These are phyloP conservation scores for Agonum fuliginosum DNA, from an alignment of 2,888 invertebrate genomes.

Conservation along the genomic window DNA sequence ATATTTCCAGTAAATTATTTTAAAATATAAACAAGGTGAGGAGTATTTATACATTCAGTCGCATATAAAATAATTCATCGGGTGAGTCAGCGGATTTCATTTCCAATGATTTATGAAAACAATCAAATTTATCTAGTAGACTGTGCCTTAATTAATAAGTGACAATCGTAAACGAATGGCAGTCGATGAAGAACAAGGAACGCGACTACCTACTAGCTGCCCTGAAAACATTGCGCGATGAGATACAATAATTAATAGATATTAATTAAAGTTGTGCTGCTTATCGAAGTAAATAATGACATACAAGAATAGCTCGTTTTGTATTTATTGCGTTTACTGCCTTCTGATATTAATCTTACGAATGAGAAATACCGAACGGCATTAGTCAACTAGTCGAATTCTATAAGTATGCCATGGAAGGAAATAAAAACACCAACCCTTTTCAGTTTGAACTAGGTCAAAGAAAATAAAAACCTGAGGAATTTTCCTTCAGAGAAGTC, in stretches of 20 bases:
- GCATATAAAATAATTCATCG: constrained; percentile 48
- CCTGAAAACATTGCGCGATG: constrained; percentile 32
- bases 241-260: constrained; percentile 48
- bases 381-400: no score
- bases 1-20: constrained; percentile 59
- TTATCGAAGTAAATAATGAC: constrained; percentile 52
- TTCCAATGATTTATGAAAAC: constrained; percentile 47
- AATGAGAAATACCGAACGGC: not conserved
- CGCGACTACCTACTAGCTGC: constrained; percentile 5
- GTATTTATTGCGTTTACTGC: constrained; percentile 38
- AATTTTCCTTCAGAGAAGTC: constrained; percentile 13
- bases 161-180: constrained; percentile 49
- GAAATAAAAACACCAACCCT: constrained; percentile 1
- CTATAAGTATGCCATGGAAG: not conserved
- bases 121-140: constrained; percentile 46
- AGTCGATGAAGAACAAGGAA: constrained; percentile 34
- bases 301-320: constrained; percentile 24
- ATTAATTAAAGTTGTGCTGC: constrained; percentile 48
- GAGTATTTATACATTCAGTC: constrained; percentile 48
- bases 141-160: constrained; percentile 48
- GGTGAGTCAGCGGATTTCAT: constrained; percentile 20
- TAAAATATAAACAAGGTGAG: constrained; percentile 57
- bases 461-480: constrained; percentile 42
- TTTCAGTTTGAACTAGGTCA: constrained; percentile 48
- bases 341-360: constrained; percentile 19